Evolutionary conservation across 2,888 invertebrate species (phyloP).

Genomic region (Villa cingulata): DNA sequence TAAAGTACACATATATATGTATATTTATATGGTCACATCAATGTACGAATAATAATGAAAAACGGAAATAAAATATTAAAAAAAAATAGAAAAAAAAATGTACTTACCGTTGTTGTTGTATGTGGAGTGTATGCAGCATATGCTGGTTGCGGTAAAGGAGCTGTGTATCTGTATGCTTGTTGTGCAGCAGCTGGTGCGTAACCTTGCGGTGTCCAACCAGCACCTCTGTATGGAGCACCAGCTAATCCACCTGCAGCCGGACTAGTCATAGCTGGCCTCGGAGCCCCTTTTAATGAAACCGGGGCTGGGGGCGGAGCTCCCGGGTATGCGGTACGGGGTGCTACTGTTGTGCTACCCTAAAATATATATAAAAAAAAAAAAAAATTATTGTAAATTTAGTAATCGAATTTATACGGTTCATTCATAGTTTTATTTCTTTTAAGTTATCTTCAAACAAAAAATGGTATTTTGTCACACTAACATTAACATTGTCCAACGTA

Average conservation of each 20-base stretch:
- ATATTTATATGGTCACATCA: no score
- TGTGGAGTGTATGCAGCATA: conserved; percentile 37
- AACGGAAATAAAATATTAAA: no score
- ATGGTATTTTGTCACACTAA: no score
- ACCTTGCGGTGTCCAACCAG: conserved; percentile 36
- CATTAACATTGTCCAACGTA: no score
- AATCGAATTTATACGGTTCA: no score
- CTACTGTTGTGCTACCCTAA: conserved; percentile 28
- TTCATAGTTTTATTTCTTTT: no score
- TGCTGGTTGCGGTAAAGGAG: conserved; percentile 36
- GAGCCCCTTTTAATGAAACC: conserved; percentile 35
- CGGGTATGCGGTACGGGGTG: conserved; percentile 33
- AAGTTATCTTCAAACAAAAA: no score
- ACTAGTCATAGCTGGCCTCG: conserved; percentile 37
- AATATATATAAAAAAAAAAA: conserved; percentile 11
- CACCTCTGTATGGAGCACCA: conserved; percentile 35
- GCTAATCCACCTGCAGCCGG: conserved; percentile 37
- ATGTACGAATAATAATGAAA: no score
- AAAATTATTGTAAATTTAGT: conserved; percentile 1
- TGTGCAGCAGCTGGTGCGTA: conserved; percentile 35
- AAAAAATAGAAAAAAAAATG: not conserved
- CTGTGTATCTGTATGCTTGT: conserved; percentile 35
- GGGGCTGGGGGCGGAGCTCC: conserved; percentile 36
- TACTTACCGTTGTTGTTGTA: conserved; percentile 36
- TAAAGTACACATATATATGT: no score